These are phyloP conservation scores for Plebejus melissa DNA, from an alignment of 2,888 invertebrate species.

Conservation along the genomic window DNA sequence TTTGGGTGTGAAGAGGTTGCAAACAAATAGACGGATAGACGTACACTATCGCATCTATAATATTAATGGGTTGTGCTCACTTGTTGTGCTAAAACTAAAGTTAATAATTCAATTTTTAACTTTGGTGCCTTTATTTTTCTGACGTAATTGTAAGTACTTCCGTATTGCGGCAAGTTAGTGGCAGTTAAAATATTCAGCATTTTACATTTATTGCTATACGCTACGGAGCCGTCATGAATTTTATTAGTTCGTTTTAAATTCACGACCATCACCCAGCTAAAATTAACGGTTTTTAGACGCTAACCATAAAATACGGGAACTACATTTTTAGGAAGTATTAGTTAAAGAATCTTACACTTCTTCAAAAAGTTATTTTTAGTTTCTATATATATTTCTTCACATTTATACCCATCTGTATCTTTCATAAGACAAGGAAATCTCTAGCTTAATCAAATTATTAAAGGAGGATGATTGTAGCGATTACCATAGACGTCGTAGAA, in stretches of 20 bases:
- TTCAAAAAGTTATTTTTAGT: no score
- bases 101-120: no score
- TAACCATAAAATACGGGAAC: background rate
- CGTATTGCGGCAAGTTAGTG: conserved; percentile 22
- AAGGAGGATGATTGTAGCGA: background rate
- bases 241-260: conserved; percentile 2
- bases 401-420: no score
- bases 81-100: no score
- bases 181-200: background rate
- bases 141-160: conserved; percentile 9
- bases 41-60: no score
- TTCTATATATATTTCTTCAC: background rate
- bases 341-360: no score
- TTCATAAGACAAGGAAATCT: no score
- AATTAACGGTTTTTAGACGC: background rate
- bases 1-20: no score
- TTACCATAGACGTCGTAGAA: background rate
- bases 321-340: background rate
- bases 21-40: no score
- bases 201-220: background rate
- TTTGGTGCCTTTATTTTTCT: background rate
- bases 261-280: background rate
- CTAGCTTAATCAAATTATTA: no score
- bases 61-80: no score
- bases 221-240: background rate